These are phyloP conservation scores for Chaenodraco wilsoni DNA, from an alignment of 2,797 vertebrate genomes.

Conservation along the genomic window DNA sequence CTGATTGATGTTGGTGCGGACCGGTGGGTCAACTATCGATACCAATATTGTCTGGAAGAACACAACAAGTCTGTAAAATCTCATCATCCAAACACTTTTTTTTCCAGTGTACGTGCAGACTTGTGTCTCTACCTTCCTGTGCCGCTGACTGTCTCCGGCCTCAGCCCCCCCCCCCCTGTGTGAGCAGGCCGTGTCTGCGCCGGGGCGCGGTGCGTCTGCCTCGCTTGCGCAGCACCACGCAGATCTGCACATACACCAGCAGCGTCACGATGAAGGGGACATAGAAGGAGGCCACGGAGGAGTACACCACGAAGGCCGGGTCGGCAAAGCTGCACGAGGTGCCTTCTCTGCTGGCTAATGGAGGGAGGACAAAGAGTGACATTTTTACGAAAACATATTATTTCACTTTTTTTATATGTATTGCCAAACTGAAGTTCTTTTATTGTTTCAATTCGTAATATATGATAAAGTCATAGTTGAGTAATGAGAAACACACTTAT, in stretches of 20 bases:
- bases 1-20: neutral
- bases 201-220: conserved; percentile 80
- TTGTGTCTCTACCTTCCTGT: conserved; percentile 71
- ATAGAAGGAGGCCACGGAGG: conserved; percentile 87
- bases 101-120: neutral
- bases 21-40: neutral
- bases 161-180: conserved; percentile 42
- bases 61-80: neutral
- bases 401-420: neutral
- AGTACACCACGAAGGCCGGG: conserved; percentile 86
- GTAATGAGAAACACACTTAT: neutral
- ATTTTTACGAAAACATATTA: neutral
- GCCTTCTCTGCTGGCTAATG: conserved; percentile 75
- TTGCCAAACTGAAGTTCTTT: neutral
- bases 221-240: conserved; percentile 80
- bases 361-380: neutral
- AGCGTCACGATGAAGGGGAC: conserved; percentile 85
- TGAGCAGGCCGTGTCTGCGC: conserved; percentile 57
- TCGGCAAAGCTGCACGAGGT: conserved; percentile 84
- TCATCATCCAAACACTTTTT: neutral
- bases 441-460: neutral
- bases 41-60: neutral
- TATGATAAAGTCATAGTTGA: neutral
- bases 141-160: conserved; percentile 57
- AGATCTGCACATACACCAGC: conserved; percentile 86